Base-by-base conservation (phyloP, 2,113 vertebrate species). In the Tupaia chinensis region DNA sequence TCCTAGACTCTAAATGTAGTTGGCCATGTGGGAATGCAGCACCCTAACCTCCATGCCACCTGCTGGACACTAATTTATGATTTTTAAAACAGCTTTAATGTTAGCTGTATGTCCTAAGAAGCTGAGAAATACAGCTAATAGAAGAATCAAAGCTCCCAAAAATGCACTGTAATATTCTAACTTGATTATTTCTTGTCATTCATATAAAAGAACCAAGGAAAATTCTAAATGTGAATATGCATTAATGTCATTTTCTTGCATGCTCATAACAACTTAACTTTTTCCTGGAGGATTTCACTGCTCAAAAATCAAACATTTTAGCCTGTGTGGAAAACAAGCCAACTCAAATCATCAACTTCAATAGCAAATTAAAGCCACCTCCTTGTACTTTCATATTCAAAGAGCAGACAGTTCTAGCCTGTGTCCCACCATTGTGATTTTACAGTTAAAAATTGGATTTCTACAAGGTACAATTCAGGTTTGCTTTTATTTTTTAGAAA, bases 301-400 rank as follows among this genome's bases (percentile, higher is more conserved):
- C 20, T 34, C 70, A 95, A 95, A 85, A 85, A 63, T 84, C 23
- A 95, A 81, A 2, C 77, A 84, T 89, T 93, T 93, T 77, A 22
- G 12, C 29, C 70, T 44, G n/a, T 22, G 23, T 4, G 91, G 29
- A 90, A 93, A 78, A 63, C 56, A 81, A 92, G 77, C 16, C 66
- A 91, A 79, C 14, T 90, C 3, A 32, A 89, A 61, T 85, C 60
- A 85, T 66, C 81, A 84, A 86, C 69, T 89, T 68, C 76, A 79
- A 22, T 63, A 91, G 27, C 91, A 95, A 95, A 77, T 89, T 61
- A 93, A 95, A 84, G 58, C 23, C n/a, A 60, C n/a, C 73, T 83
- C 63, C n/a, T 34, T 93, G 4, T 58, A 93, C 56, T 89, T 54
- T 96, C 54, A 83, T 70, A 90, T 56, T 82, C 34, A 93, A 95